Percentiles rank a stretch among this genome's conserved stretches.
Evolutionary conservation across 2,113 vertebrate genomes (phyloP).

Genomic region (Uria aalge): DNA sequence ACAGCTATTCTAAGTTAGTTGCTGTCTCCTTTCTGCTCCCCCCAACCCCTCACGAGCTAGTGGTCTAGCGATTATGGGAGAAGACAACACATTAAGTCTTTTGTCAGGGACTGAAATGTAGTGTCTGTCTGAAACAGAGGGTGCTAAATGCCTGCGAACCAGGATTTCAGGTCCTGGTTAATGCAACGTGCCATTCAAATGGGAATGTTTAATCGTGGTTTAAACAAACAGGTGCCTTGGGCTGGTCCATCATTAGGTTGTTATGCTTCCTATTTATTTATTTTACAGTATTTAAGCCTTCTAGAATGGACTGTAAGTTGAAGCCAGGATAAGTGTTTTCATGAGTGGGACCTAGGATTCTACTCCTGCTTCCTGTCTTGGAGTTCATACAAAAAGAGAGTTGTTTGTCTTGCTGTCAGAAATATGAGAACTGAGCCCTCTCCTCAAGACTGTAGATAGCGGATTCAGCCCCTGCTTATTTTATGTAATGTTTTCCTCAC

Average conservation of each 20-base stretch:
- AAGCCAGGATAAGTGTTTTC: not conserved
- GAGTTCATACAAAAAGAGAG: not conserved
- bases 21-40: not conserved
- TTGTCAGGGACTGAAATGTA: not conserved
- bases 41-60: not conserved
- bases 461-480: not conserved
- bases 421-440: not conserved
- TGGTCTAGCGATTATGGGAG: not conserved
- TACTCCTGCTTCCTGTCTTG: not conserved
- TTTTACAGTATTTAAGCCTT: not conserved
- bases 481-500: not conserved
- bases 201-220: not conserved
- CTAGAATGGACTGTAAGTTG: not conserved
- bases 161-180: not conserved
- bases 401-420: not conserved
- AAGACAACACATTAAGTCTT: not conserved
- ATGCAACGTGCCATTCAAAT: not conserved
- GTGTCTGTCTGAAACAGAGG: not conserved
- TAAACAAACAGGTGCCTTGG: constrained; percentile 50
- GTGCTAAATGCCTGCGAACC: not conserved
- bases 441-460: not conserved
- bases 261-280: not conserved
- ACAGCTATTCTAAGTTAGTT: not conserved
- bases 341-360: not conserved
- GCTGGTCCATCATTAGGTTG: not conserved